Evolutionary conservation across 2,888 invertebrate genomes (phyloP).

Genomic region (Gastracanthus pulcherrimus): DNA sequence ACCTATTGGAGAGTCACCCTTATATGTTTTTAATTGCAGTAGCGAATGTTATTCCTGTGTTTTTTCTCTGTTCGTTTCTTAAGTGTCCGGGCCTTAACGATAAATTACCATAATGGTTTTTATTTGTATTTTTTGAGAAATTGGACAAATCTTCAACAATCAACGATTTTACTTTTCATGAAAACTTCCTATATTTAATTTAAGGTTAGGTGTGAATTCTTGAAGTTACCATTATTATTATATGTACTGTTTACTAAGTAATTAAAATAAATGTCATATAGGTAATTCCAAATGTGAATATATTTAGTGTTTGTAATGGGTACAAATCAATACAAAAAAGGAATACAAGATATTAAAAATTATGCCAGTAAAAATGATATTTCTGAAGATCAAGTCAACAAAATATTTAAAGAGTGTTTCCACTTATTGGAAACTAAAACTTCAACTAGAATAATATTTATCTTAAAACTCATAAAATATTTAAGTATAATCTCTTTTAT

Average conservation of each 20-base stretch:
- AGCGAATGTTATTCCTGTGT: too few species aligned
- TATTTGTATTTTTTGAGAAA: too few species aligned
- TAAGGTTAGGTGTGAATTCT: not conserved
- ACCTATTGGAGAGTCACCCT: too few species aligned
- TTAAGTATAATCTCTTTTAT: slow-evolving; percentile 69
- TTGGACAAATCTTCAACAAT: too few species aligned
- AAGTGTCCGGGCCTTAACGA: too few species aligned
- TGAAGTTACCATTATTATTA: not conserved
- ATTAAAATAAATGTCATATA: not conserved
- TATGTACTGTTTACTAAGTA: not conserved
- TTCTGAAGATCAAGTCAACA: slow-evolving; percentile 82
- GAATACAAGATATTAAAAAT: slow-evolving; percentile 80
- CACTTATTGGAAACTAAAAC: slow-evolving; percentile 73
- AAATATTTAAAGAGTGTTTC: slow-evolving; percentile 81
- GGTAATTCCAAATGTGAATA: not conserved
- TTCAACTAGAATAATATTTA: slow-evolving; percentile 53
- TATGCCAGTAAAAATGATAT: slow-evolving; percentile 82
- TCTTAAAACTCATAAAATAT: slow-evolving; percentile 60
- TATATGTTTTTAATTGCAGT: too few species aligned
- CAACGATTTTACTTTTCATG: too few species aligned
- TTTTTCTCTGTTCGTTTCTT: too few species aligned
- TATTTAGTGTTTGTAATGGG: slow-evolving; percentile 50
- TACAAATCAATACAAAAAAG: slow-evolving; percentile 64
- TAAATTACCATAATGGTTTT: too few species aligned
- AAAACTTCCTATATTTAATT: not conserved